Conservation (phyloP, 2,888 invertebrate species). For the Melitaea athalia region DNA sequence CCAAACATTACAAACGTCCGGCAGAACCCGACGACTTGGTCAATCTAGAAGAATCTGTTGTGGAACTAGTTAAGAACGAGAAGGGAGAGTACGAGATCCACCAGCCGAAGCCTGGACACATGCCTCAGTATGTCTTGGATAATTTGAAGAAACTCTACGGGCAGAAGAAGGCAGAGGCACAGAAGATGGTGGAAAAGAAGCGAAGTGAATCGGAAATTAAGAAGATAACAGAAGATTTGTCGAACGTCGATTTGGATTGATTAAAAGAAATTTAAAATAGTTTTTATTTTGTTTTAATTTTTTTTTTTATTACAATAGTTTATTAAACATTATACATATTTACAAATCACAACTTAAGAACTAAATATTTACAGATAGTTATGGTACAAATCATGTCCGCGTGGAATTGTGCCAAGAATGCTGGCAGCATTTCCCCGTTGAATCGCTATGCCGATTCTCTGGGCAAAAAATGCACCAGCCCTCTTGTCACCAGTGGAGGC, state of each 20-base stretch:
- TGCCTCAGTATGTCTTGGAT: constrained; percentile 65
- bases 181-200: constrained; percentile 51
- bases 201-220: constrained; percentile 64
- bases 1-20: constrained; percentile 42
- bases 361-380: no score
- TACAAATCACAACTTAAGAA: no score
- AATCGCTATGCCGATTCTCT: no score
- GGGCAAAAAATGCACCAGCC: no score
- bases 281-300: neutral
- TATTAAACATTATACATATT: no score
- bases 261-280: constrained; percentile 35
- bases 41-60: constrained; percentile 70
- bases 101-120: constrained; percentile 66
- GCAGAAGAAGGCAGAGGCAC: constrained; percentile 61
- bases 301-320: no score
- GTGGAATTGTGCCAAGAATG: no score
- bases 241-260: constrained; percentile 80
- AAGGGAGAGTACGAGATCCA: constrained; percentile 72
- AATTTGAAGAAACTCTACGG: constrained; percentile 64
- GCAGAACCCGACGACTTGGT: constrained; percentile 58
- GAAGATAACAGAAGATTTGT: constrained; percentile 82
- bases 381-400: no score
- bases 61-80: constrained; percentile 66
- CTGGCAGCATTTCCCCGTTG: no score
- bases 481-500: no score